Evolutionary conservation across 2,888 invertebrate species (phyloP), one percentile per base, ranked within the genome.

Genomic region (Bembecia ichneumoniformis): DNA sequence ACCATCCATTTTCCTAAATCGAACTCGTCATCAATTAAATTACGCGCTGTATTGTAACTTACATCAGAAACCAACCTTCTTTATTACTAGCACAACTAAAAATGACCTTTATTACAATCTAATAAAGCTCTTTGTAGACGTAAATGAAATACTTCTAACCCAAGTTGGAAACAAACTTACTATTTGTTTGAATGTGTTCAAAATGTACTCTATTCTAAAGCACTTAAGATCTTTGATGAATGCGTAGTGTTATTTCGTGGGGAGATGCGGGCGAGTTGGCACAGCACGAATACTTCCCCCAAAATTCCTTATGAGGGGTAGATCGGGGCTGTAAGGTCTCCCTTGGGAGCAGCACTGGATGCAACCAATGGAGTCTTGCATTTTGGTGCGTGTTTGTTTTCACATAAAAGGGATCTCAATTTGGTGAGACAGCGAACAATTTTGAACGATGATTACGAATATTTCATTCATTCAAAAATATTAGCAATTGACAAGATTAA

Each of bases 1-100:
- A 28, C 71, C 74, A 77, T 77, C 73, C 75, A 79, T 83, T 81
- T 80, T 71, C 69, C 68, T 70, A 74, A 81, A 82, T 82, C 78
- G 82, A 82, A 82, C 75, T 68, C 74, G 79, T 82, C 83, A 82
- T 86, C 84, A 82, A 84, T 86, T 83, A 82, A 83, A 84, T 86
- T 82, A 83, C 81, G 74, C 68, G 71, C 71, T 63, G 71, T 68
- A 77, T 78, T 81, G 77, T 82, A 70, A 73, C 64, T 71, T 66
- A 64, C 59, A 58, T 46, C 20, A 13, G 14, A 46, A 34, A 46
- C 28, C 28, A 28, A 28, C 28, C 1, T 28, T 28, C 9, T 28
- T 28, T 28, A 5, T 28, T 28, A 28, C 0, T 28, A 28, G 9
- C 28, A 28, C 28, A 28, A 28, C 2, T 28, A 28, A 28, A 28